Base-by-base conservation (phyloP, 1,140 invertebrate genomes). In the Megalopta genalis region DNA sequence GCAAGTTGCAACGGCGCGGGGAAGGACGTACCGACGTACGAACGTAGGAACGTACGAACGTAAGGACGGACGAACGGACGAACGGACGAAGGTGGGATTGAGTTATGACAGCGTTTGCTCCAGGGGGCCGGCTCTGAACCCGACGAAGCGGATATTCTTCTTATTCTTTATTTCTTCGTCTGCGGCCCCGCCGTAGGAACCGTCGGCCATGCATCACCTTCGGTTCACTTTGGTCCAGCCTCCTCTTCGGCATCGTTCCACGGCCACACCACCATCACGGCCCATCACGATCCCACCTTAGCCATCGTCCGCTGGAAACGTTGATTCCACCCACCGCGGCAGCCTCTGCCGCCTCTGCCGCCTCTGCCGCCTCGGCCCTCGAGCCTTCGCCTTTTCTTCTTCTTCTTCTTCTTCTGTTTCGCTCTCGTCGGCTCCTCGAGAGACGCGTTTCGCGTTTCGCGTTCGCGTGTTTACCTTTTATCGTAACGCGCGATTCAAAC, bases 91-190 rank as follows among this genome's bases (percentile, higher is more conserved):
- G 91, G 92, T 92, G 92, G 92, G 92, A 93, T 93, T 93, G 92
- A 93, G 92, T 93, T 93, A 93, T 93, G 92, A 93, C 92, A 93
- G 90, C 91, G 91, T 90, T 91, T 91, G 91, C 91, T 92, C 91
- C 89, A 89, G 92, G 92, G 90, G 92, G 90, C 91, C 90, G 90
- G 86, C 85, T 87, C 84, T 85, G 83, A 82, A 83, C 81, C 86
- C 86, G 87, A 88, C 87, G 86, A 87, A 88, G 88, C 90, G 88
- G 89, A 90, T 91, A 91, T 90, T 90, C 90, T 90, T 91, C 89
- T 91, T 91, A 90, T 92, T 92, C 90, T 91, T 92, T 91, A 90
- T 89, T 90, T 90, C 87, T 90, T 85, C 83, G 81, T 88, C 85
- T 85, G 82, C 83, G 85, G 87, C 85, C 87, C 82, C 83, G 87